These are phyloP conservation scores for Dynastes tityus DNA, from an alignment of 2,888 invertebrate species.

Conservation along the genomic window DNA sequence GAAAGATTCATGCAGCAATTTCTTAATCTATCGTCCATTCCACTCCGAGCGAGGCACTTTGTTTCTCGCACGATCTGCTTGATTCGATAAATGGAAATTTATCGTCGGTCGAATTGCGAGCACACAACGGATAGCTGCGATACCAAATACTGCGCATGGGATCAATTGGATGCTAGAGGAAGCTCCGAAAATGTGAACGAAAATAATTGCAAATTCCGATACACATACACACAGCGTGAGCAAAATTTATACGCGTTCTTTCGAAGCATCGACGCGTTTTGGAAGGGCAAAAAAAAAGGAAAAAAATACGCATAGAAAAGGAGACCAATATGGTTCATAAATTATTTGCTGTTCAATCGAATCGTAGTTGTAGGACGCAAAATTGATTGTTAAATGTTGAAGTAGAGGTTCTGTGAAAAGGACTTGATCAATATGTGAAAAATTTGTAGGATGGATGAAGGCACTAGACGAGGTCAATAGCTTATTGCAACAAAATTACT, in stretches of 20 bases:
- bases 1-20: slow-evolving; percentile 39
- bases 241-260: slow-evolving; percentile 15
- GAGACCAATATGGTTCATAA: slow-evolving; percentile 30
- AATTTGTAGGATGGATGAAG: background rate
- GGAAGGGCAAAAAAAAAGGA: background rate
- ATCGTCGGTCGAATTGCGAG: slow-evolving; percentile 18
- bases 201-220: slow-evolving; percentile 47
- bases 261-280: background rate
- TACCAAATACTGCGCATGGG: background rate
- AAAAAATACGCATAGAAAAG: slow-evolving; percentile 1
- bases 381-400: slow-evolving; percentile 44
- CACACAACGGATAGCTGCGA: slow-evolving; percentile 19
- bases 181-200: slow-evolving; percentile 22
- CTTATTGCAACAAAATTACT: no score
- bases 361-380: background rate
- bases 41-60: slow-evolving; percentile 1
- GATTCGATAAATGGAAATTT: slow-evolving; percentile 47
- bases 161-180: background rate
- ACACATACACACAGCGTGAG: slow-evolving; percentile 1
- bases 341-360: slow-evolving; percentile 43
- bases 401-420: slow-evolving; percentile 5
- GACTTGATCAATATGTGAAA: background rate
- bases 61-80: slow-evolving; percentile 33
- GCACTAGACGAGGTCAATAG: no score
- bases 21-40: slow-evolving; percentile 33